Evolutionary conservation across 2,797 vertebrate genomes (phyloP).

Genomic region (Lacerta viridis): DNA sequence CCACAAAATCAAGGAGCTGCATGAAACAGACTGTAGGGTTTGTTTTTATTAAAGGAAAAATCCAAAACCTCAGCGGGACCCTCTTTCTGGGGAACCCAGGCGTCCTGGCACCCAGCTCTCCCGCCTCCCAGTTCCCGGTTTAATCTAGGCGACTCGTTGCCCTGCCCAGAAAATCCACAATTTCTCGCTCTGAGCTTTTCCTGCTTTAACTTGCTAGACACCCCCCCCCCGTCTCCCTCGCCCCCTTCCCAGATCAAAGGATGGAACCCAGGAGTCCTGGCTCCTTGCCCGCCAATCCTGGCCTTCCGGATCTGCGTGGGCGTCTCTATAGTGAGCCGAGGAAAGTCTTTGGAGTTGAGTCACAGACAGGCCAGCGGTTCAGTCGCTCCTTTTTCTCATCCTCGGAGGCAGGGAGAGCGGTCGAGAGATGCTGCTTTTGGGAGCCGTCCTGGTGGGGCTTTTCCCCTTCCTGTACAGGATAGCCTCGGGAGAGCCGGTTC

Average conservation of each 20-base stretch:
- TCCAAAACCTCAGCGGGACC: no score
- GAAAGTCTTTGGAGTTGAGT: conserved; percentile 20
- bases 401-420: not conserved
- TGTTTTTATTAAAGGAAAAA: no score
- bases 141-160: not conserved
- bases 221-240: no score
- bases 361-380: conserved; percentile 3
- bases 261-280: conserved; percentile 3
- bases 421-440: not conserved
- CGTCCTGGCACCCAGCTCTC: not conserved
- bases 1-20: not conserved
- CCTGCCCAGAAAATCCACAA: not conserved
- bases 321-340: not conserved
- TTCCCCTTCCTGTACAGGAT: not conserved
- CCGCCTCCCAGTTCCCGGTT: no score
- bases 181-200: not conserved
- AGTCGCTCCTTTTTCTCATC: not conserved
- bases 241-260: conserved; percentile 36
- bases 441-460: conserved; percentile 1
- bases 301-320: conserved; percentile 21
- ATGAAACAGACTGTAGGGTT: no score
- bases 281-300: conserved; percentile 22
- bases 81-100: not conserved
- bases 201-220: conserved; percentile 5
- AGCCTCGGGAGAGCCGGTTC: not conserved